Base-by-base conservation (phyloP, 2,797 vertebrate genomes). In the Eurystomus glaucurus region DNA sequence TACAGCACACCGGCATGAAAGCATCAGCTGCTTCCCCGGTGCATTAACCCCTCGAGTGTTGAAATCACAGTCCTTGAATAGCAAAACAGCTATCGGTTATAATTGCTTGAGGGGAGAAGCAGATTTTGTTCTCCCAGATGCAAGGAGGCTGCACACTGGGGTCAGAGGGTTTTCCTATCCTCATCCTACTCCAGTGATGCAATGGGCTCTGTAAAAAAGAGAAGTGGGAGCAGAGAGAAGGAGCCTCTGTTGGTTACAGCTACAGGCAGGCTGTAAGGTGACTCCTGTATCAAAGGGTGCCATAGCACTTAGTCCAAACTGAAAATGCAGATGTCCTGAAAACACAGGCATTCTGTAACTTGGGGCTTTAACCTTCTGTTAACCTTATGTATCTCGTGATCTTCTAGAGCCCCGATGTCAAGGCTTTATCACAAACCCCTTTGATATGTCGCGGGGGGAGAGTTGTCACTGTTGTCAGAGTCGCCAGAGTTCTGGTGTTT, bases 1-100 rank as follows among this genome's bases (percentile, higher is more conserved):
- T 93, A 93, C 90, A 96, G 96, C 82, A 61, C 54, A 95, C 68
- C 20, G 15, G 93, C 86, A 93, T 71, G 88, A 97, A 96, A 97
- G 97, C 93, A 93, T 94, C 96, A 85, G 95, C 96, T 95, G 96
- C 89, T 84, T 97, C 96, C 91, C 93, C 14, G 13, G 89, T 93
- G 95, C 95, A 92, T 97, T 97, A 96, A 97, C 94, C 96, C 95
- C 95, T 87, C 21, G 74, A 95, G 95, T 88, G 88, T 91, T 94
- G 85, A 90, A 96, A 92, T 92, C 92, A 86, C 9, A 3, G 60
- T 55, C 82, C 95, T 93, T 85, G 96, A 96, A 97, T 92, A 90
- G 86, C 95, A 95, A 95, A 97, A 91, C 14, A 88, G 87, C 61
- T 89, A 82, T 65, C 5, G 11, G 70, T 95, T 92, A 82, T 95